Evolutionary conservation across 2,797 vertebrate genomes (phyloP).

Genomic region (Centroberyx gerrardi): DNA sequence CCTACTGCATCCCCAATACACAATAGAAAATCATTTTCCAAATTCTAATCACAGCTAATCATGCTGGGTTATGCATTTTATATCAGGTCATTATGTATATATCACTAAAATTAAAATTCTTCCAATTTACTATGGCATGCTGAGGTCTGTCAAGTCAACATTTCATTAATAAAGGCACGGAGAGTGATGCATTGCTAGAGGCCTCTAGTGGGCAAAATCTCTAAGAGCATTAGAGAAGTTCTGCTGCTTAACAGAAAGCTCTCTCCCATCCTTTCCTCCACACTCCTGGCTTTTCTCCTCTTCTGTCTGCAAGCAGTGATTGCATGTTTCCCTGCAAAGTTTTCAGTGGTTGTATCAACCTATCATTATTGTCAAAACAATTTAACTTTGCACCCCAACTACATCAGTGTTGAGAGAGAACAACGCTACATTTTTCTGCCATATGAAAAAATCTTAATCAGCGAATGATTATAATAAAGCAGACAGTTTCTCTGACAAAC

Average conservation of each 20-base stretch:
- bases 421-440: neutral
- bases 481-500: neutral
- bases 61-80: constrained; percentile 10
- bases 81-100: neutral
- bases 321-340: neutral
- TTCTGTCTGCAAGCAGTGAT: constrained; percentile 4
- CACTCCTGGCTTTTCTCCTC: constrained; percentile 1
- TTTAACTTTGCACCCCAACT: no score
- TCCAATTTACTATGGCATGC: neutral
- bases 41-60: constrained; percentile 6
- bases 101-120: neutral
- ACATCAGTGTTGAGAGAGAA: no score
- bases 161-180: constrained; percentile 15
- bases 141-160: constrained; percentile 38
- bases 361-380: no score
- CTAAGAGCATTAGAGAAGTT: constrained; percentile 4
- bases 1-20: no score
- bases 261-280: neutral
- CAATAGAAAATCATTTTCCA: neutral
- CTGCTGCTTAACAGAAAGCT: neutral
- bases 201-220: constrained; percentile 15
- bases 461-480: no score
- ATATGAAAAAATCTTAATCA: neutral
- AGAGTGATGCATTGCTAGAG: constrained; percentile 35
- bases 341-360: no score